Evolutionary conservation across 2,888 invertebrate genomes (phyloP).

Genomic region (Meliscaeva auricollis): DNA sequence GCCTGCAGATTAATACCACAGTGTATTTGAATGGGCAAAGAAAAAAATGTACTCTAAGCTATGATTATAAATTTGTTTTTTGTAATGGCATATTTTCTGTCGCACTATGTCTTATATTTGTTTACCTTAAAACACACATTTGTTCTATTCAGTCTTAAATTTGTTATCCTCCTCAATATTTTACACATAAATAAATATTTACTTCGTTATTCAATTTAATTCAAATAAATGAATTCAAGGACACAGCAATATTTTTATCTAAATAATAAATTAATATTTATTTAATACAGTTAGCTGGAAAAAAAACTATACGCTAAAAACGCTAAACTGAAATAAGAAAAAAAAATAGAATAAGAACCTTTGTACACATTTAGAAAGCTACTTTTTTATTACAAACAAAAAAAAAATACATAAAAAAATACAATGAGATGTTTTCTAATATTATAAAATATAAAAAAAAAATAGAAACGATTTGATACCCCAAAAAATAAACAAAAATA

Average conservation of each 20-base stretch:
- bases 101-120: too few relatives aligned
- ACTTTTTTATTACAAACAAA: slow-evolving; percentile 61
- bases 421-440: slow-evolving; percentile 54
- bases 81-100: not conserved
- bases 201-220: slow-evolving; percentile 37
- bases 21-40: too few relatives aligned
- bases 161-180: not conserved
- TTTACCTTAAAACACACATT: not conserved
- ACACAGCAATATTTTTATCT: slow-evolving; percentile 66
- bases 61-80: not conserved
- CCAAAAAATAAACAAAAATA: slow-evolving; percentile 44
- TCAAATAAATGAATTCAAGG: slow-evolving; percentile 29
- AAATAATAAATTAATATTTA: slow-evolving; percentile 46
- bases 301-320: slow-evolving; percentile 28
- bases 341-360: slow-evolving; percentile 56
- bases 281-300: slow-evolving; percentile 59
- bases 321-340: slow-evolving; percentile 63
- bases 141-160: not conserved
- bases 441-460: slow-evolving; percentile 32
- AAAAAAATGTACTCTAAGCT: too few relatives aligned
- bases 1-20: too few relatives aligned
- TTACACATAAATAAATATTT: not conserved
- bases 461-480: slow-evolving; percentile 71
- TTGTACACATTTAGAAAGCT: slow-evolving; percentile 70
- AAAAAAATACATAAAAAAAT: slow-evolving; percentile 27